A percentile compares a stretch with the other conserved stretches of the same genome.
Conservation (phyloP, 2,888 invertebrate genomes). For the Noctua comes region DNA sequence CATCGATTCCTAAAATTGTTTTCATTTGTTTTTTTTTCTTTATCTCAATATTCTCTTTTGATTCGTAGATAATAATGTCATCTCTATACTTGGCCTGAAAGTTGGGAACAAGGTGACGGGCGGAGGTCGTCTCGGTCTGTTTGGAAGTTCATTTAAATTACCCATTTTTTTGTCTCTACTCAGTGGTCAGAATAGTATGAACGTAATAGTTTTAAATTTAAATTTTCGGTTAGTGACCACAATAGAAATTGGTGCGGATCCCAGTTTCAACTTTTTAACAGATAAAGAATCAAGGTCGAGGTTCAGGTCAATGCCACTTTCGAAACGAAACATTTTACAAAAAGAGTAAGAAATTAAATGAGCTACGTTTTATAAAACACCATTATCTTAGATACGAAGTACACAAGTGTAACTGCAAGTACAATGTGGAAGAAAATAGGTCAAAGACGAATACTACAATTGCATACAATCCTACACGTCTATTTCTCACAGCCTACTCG, state of each 20-base stretch:
- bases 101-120: conserved; percentile 67
- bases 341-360: neutral
- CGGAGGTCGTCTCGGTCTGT: conserved; percentile 74
- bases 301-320: conserved; percentile 33
- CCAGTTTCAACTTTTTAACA: conserved; percentile 20
- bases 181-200: conserved; percentile 61
- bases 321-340: neutral
- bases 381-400: neutral
- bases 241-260: conserved; percentile 43
- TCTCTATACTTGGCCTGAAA: conserved; percentile 62
- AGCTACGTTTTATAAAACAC: neutral
- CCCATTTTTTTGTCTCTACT: conserved; percentile 57
- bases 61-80: conserved; percentile 30
- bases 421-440: conserved; percentile 19
- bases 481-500: conserved; percentile 55
- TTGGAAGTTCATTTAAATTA: conserved; percentile 66
- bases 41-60: conserved; percentile 4
- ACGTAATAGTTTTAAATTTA: conserved; percentile 45
- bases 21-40: neutral
- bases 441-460: conserved; percentile 35
- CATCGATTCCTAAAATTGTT: too few relatives aligned
- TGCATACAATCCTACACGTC: conserved; percentile 43
- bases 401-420: neutral
- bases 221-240: conserved; percentile 40
- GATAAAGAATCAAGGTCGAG: conserved; percentile 17